phyloP scores from a whole-genome alignment of 2,113 vertebrate genomes.

The Antechinus flavipes region DNA sequence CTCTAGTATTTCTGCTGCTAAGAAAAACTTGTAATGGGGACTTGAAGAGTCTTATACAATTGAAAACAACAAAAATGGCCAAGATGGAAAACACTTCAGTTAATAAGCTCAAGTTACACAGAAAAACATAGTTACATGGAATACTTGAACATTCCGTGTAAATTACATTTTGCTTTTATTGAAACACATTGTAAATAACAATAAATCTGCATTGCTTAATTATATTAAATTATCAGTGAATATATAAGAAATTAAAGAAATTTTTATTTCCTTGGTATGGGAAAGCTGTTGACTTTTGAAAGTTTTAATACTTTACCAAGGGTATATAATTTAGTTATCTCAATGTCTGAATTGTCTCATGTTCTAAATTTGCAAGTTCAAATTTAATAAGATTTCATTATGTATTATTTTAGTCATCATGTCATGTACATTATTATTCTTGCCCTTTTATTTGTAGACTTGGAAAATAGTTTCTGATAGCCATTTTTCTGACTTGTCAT shows the following conservation, averaged over 20 bases:
- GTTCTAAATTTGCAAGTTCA: background rate
- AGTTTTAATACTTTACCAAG: background rate
- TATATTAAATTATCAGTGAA: background rate
- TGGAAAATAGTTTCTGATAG: background rate
- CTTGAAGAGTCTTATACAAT: background rate
- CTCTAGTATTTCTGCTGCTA: background rate
- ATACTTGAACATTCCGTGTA: background rate
- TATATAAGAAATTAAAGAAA: background rate
- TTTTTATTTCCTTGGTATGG: background rate
- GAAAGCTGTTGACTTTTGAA: background rate
- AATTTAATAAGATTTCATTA: background rate
- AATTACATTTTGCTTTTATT: background rate
- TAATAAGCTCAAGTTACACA: background rate
- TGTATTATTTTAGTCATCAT: background rate
- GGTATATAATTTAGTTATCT: background rate
- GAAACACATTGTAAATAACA: background rate
- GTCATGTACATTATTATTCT: background rate
- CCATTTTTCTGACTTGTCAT: background rate
- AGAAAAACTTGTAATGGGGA: background rate
- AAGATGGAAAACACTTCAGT: background rate
- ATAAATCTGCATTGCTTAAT: background rate
- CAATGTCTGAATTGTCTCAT: background rate
- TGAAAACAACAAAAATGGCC: background rate
- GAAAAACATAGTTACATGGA: background rate
- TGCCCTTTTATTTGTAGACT: background rate